phyloP scores from a whole-genome alignment of 2,888 invertebrate species.

The Heliconius erato region DNA sequence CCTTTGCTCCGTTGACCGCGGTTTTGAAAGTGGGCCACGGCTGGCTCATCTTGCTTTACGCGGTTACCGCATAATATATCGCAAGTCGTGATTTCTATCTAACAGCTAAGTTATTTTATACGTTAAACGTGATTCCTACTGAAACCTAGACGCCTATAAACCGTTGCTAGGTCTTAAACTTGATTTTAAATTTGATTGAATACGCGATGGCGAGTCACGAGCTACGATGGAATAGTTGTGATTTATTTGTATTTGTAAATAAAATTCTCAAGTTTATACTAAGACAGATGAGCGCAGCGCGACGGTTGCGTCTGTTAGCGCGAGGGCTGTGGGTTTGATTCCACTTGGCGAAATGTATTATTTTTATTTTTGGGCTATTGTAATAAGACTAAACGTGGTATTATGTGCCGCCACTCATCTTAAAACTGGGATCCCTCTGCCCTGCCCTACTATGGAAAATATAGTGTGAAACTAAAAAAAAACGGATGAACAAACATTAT shows the following conservation, averaged over 20 bases:
- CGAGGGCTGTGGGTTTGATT: neutral
- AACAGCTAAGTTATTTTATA: slow-evolving; percentile 27
- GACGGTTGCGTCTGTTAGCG: too few relatives aligned
- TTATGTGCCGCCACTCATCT: too few relatives aligned
- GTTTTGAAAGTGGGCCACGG: slow-evolving; percentile 71
- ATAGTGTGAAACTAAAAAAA: too few relatives aligned
- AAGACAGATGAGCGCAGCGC: neutral
- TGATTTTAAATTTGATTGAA: slow-evolving; percentile 21
- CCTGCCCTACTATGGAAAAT: neutral
- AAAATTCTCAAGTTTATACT: neutral
- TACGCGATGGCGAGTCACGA: slow-evolving; percentile 7
- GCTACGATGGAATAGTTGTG: neutral
- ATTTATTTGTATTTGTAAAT: slow-evolving; percentile 13
- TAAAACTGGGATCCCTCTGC: neutral
- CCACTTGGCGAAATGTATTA: neutral
- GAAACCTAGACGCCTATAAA: slow-evolving; percentile 6
- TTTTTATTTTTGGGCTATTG: neutral
- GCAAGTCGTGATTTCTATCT: slow-evolving; percentile 42
- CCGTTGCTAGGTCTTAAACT: slow-evolving; percentile 4
- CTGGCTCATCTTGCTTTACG: slow-evolving; percentile 54
- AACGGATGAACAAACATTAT: neutral
- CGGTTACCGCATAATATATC: slow-evolving; percentile 46
- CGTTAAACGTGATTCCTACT: slow-evolving; percentile 22
- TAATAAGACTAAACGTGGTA: neutral
- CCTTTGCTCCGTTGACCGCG: slow-evolving; percentile 66